Conservation (phyloP, 2,113 vertebrate genomes). For the Aythya baeri region DNA sequence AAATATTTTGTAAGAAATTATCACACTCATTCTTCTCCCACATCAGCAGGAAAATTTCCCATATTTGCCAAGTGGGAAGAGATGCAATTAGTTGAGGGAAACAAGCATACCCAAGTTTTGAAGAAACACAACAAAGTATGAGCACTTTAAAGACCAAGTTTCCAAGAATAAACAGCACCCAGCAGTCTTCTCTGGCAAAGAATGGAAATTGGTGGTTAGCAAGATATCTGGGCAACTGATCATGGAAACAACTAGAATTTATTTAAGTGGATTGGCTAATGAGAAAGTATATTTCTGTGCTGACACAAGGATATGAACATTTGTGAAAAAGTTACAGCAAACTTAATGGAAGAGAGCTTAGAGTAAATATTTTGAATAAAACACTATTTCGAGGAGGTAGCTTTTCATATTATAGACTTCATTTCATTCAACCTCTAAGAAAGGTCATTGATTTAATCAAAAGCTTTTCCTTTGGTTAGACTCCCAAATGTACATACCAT, state of each 20-base stretch:
- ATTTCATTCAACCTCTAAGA: constrained; percentile 57
- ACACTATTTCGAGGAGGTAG: neutral
- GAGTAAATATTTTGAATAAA: constrained; percentile 40
- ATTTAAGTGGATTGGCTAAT: neutral
- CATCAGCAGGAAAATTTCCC: neutral
- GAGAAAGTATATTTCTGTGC: neutral
- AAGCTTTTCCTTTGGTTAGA: constrained; percentile 39
- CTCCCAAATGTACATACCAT: constrained; percentile 62
- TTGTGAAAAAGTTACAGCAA: neutral
- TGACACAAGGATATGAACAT: neutral
- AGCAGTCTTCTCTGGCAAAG: neutral
- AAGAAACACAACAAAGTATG: neutral
- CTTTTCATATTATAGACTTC: constrained; percentile 17
- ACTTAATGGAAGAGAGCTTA: neutral
- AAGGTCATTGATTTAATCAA: constrained; percentile 71
- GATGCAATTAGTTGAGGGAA: neutral
- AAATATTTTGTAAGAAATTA: neutral
- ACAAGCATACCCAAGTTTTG: neutral
- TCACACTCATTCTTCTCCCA: neutral
- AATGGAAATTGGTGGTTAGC: neutral
- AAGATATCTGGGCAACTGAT: neutral
- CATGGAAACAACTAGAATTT: neutral
- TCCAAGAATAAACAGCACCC: neutral
- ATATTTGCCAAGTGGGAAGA: neutral
- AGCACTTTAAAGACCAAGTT: neutral